Evolutionary conservation across 1,140 invertebrate species (phyloP).

Genomic region (Ceratosolen solmsi): DNA sequence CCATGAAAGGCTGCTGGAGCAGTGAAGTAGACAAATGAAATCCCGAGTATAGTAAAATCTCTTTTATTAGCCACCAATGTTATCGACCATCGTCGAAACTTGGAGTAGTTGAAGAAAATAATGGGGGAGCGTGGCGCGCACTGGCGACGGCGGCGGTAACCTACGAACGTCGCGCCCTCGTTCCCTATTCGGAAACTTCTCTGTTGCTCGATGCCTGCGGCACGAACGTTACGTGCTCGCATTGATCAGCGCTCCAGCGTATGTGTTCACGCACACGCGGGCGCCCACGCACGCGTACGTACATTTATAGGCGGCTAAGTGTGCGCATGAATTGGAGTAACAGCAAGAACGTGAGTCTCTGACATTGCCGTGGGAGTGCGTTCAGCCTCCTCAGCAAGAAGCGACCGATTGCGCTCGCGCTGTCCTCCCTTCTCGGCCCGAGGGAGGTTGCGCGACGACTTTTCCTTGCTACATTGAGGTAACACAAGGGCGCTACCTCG

Average conservation of each 20-base stretch:
- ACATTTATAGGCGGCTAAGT: too few relatives aligned
- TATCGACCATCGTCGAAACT: too few relatives aligned
- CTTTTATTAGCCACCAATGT: too few relatives aligned
- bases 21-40: too few relatives aligned
- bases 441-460: neutral
- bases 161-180: neutral
- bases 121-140: neutral
- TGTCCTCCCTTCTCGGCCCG: neutral
- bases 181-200: neutral
- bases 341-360: neutral
- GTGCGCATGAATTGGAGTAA: neutral
- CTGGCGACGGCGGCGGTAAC: neutral
- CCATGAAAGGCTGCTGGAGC: too few relatives aligned
- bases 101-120: too few relatives aligned
- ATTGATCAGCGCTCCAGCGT: constrained; percentile 13
- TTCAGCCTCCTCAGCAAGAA: neutral
- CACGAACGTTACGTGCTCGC: neutral
- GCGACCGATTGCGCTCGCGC: neutral
- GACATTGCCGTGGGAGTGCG: neutral
- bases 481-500: too few relatives aligned
- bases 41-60: too few relatives aligned
- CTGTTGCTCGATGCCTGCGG: neutral
- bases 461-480: too few relatives aligned
- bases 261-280: too few relatives aligned
- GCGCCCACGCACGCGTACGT: too few relatives aligned